A percentile compares a stretch with the other conserved stretches of the same genome.
Evolutionary conservation across 2,888 invertebrate species (phyloP).

Genomic region (Microplitis manilae): DNA sequence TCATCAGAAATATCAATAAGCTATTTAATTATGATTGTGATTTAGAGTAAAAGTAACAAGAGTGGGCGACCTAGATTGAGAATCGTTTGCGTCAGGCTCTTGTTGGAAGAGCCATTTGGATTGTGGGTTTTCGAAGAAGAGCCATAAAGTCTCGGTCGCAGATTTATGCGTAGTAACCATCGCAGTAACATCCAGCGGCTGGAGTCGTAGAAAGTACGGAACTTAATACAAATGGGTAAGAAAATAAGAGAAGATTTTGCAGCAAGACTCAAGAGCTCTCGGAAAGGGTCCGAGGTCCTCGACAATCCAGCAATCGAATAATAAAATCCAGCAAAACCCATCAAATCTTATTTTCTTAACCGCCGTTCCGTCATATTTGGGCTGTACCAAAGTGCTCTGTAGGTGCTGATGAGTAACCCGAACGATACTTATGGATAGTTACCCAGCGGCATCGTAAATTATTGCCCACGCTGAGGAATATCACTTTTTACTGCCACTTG

Average conservation of each 20-base stretch:
- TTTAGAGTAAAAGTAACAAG: slow-evolving; percentile 28
- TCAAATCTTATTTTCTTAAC: slow-evolving; percentile 2
- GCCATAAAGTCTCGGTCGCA: slow-evolving; percentile 62
- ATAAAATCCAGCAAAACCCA: too few species aligned
- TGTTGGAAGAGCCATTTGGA: slow-evolving; percentile 31
- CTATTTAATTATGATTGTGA: not conserved
- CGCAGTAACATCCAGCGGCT: slow-evolving; percentile 33
- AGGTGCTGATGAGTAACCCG: slow-evolving; percentile 18
- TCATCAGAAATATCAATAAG: too few species aligned
- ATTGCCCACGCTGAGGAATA: slow-evolving; percentile 62
- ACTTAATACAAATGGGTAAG: too few species aligned
- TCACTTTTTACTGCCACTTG: slow-evolving; percentile 60
- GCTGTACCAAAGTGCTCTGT: slow-evolving; percentile 8
- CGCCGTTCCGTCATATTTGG: slow-evolving; percentile 19
- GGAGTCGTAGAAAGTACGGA: not conserved
- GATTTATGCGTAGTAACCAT: slow-evolving; percentile 68
- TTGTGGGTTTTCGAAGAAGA: slow-evolving; percentile 65
- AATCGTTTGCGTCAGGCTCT: slow-evolving; percentile 17
- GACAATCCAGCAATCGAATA: slow-evolving; percentile 32
- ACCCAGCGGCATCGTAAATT: slow-evolving; percentile 68
- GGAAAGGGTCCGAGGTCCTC: not conserved
- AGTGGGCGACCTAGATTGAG: slow-evolving; percentile 59
- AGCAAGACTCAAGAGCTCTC: not conserved
- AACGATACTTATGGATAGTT: slow-evolving; percentile 68
- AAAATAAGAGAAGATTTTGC: too few species aligned